Evolutionary conservation across 2,113 vertebrate genomes (phyloP).

Genomic region (Tetrax tetrax): DNA sequence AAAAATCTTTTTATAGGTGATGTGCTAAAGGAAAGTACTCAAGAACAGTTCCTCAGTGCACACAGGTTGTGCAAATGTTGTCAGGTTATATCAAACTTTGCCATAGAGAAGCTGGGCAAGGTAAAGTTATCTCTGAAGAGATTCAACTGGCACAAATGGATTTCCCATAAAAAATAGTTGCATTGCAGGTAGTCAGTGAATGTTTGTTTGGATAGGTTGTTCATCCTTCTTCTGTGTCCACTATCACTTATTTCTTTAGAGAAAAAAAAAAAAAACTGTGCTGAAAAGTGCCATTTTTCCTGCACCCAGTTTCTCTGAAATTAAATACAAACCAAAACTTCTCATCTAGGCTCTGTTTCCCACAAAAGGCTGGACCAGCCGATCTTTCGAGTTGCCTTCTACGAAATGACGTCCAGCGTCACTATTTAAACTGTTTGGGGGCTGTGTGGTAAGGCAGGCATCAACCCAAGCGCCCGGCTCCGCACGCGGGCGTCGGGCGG

Average conservation of each 20-base stretch:
- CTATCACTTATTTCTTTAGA: background rate
- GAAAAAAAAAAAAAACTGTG: background rate
- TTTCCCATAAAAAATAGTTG: background rate
- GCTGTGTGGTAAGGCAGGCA: too few relatives aligned
- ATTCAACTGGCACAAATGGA: background rate
- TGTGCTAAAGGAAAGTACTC: background rate
- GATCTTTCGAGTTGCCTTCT: too few relatives aligned
- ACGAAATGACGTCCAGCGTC: accelerated
- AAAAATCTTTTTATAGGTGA: background rate
- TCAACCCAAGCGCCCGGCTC: too few relatives aligned
- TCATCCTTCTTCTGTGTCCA: background rate
- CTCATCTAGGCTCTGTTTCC: too few relatives aligned
- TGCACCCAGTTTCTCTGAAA: background rate
- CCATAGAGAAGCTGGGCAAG: background rate
- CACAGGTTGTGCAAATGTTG: background rate
- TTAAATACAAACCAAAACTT: background rate
- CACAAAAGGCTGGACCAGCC: too few relatives aligned
- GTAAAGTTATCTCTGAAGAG: background rate
- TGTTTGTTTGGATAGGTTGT: background rate
- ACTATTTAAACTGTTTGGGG: accelerated
- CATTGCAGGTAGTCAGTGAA: too few relatives aligned
- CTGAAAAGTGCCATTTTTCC: background rate
- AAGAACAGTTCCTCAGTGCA: background rate
- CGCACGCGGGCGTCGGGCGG: too few relatives aligned
- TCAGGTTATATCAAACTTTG: background rate